These are phyloP conservation scores for Agrotis ipsilon DNA, from an alignment of 2,888 invertebrate genomes.

Conservation along the genomic window DNA sequence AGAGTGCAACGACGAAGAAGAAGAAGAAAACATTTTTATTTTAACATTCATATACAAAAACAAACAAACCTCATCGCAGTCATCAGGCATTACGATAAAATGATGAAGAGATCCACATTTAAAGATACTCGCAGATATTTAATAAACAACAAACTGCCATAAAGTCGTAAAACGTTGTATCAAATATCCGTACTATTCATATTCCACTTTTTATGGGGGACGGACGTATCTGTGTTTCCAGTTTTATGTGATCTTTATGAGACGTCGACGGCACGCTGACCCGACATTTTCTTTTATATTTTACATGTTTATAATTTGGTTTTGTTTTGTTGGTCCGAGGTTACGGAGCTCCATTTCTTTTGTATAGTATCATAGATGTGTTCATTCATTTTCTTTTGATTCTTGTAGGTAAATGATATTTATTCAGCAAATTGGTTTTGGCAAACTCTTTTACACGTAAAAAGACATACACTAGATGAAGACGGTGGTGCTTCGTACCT, in stretches of 20 bases:
- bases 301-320: conserved; percentile 77
- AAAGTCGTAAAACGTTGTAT: conserved; percentile 82
- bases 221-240: conserved; percentile 84
- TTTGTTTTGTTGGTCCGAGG: conserved; percentile 69
- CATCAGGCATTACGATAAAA: conserved; percentile 32
- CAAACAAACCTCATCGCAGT: conserved; percentile 15
- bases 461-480: too few relatives aligned
- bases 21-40: neutral
- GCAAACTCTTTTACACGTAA: too few relatives aligned
- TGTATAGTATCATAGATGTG: conserved; percentile 14
- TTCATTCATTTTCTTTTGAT: neutral
- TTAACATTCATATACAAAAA: neutral
- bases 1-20: too few relatives aligned
- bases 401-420: neutral
- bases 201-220: conserved; percentile 84
- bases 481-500: too few relatives aligned
- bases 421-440: too few relatives aligned
- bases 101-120: conserved; percentile 47
- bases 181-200: conserved; percentile 85
- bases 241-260: conserved; percentile 85
- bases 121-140: conserved; percentile 68
- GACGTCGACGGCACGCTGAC: conserved; percentile 76
- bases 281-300: conserved; percentile 71
- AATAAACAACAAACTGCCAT: conserved; percentile 81
- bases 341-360: conserved; percentile 19